Conservation (phyloP, 2,888 invertebrate genomes). For the Isotomurus palustris region DNA sequence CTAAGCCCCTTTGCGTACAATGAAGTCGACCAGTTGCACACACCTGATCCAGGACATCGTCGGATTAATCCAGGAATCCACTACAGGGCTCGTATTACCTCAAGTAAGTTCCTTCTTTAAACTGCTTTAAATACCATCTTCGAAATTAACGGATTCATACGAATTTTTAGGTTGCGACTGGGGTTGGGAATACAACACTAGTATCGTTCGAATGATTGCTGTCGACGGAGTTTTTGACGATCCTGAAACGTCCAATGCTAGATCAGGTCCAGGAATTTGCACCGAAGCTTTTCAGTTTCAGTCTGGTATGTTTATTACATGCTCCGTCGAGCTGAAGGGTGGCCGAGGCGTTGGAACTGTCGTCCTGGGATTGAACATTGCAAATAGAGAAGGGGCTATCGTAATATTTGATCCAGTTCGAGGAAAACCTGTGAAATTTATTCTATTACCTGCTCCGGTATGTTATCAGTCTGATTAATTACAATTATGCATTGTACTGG, state of each 20-base stretch:
- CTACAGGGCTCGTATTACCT: slow-evolving; percentile 33
- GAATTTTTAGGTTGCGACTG: slow-evolving; percentile 39
- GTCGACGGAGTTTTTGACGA: slow-evolving; percentile 24
- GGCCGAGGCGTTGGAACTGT: slow-evolving; percentile 23
- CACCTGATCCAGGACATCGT: slow-evolving; percentile 16
- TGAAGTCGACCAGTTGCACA: slow-evolving; percentile 22
- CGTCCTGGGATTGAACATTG: slow-evolving; percentile 29
- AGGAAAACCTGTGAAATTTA: slow-evolving; percentile 40
- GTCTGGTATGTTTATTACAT: slow-evolving; percentile 22
- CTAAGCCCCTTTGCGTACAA: slow-evolving; percentile 42
- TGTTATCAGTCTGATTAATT: slow-evolving; percentile 8
- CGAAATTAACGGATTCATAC: slow-evolving; percentile 2
- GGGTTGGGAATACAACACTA: slow-evolving; percentile 39
- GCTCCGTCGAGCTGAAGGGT: slow-evolving; percentile 35
- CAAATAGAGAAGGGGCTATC: slow-evolving; percentile 25
- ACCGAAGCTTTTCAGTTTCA: slow-evolving; percentile 16
- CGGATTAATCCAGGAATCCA: slow-evolving; percentile 25
- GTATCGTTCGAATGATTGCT: slow-evolving; percentile 39
- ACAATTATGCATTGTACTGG: no score
- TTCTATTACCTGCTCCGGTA: slow-evolving; percentile 40
- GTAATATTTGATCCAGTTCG: slow-evolving; percentile 43
- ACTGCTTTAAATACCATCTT: not conserved
- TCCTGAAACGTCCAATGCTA: not conserved
- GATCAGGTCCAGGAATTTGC: slow-evolving; percentile 3
- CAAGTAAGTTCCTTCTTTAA: slow-evolving; percentile 24